Evolutionary conservation across 2,113 vertebrate species (phyloP).

Genomic region (Pollimyrus isidori): DNA sequence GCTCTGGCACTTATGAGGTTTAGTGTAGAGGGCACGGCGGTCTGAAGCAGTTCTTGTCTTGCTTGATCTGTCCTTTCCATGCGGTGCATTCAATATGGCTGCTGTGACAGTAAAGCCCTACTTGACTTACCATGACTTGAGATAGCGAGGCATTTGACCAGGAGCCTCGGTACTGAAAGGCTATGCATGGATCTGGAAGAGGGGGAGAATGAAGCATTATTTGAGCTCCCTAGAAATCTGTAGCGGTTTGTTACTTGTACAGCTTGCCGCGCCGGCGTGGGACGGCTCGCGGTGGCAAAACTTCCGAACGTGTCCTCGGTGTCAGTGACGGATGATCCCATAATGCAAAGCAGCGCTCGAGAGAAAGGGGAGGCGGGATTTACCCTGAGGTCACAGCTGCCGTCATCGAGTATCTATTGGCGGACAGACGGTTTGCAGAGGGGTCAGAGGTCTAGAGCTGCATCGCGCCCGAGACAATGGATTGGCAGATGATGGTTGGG

Average conservation of each 20-base stretch:
- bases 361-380: background rate
- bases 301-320: background rate
- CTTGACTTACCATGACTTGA: background rate
- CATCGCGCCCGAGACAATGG: conserved; percentile 5
- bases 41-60: background rate
- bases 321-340: background rate
- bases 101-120: background rate
- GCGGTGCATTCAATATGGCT: background rate
- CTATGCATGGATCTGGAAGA: background rate
- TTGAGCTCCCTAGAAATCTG: background rate
- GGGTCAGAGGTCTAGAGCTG: conserved; percentile 12
- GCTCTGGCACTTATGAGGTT: background rate
- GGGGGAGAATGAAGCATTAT: background rate
- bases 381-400: conserved; percentile 1
- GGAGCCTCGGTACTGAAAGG: background rate
- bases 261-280: background rate
- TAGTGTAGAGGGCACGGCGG: background rate
- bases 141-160: background rate
- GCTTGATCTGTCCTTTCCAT: background rate
- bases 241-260: background rate
- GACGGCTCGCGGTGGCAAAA: background rate
- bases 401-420: background rate
- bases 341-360: background rate
- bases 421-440: background rate
- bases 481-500: conserved; percentile 30